A percentile compares a stretch with the other conserved stretches of the same genome.
These are phyloP conservation scores for Drosophila parvula DNA, from an alignment of 1,140 invertebrate genomes.

Conservation along the genomic window DNA sequence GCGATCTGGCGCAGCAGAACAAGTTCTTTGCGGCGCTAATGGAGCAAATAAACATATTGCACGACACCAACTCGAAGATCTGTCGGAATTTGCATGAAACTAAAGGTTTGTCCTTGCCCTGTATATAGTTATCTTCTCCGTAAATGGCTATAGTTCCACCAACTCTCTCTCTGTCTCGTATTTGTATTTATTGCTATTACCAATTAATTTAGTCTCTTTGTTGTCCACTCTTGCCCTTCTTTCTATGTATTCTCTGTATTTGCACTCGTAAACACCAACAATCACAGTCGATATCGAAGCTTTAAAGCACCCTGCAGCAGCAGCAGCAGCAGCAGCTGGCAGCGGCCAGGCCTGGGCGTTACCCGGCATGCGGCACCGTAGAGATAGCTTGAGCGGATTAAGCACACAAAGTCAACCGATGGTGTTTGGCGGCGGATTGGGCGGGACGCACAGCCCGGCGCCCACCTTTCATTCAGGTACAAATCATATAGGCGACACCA, in stretches of 20 bases:
- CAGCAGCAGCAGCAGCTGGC: constrained; percentile 17
- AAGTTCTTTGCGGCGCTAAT: constrained; percentile 78
- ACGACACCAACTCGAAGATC: constrained; percentile 84
- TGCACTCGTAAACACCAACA: constrained; percentile 41
- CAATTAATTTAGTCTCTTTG: constrained; percentile 51
- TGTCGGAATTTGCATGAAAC: constrained; percentile 83
- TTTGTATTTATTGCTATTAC: constrained; percentile 32
- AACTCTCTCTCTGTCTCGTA: constrained; percentile 6
- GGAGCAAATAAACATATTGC: constrained; percentile 82
- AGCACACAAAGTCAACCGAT: constrained; percentile 84
- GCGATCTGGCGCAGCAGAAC: constrained; percentile 68
- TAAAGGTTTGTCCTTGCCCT: constrained; percentile 70
- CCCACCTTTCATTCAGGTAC: constrained; percentile 84
- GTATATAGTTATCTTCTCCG: neutral
- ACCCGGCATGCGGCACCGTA: constrained; percentile 82
- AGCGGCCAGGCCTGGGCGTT: constrained; percentile 66
- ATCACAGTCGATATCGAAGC: constrained; percentile 84
- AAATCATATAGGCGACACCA: neutral
- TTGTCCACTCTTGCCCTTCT: constrained; percentile 46
- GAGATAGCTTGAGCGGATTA: constrained; percentile 84
- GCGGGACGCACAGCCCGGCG: constrained; percentile 83
- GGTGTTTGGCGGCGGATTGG: constrained; percentile 80
- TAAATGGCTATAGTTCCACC: constrained; percentile 14
- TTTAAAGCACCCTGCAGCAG: constrained; percentile 83
- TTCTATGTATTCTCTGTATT: constrained; percentile 54